phyloP scores from a whole-genome alignment of 2,888 invertebrate genomes.

The Oscheius sp. region DNA sequence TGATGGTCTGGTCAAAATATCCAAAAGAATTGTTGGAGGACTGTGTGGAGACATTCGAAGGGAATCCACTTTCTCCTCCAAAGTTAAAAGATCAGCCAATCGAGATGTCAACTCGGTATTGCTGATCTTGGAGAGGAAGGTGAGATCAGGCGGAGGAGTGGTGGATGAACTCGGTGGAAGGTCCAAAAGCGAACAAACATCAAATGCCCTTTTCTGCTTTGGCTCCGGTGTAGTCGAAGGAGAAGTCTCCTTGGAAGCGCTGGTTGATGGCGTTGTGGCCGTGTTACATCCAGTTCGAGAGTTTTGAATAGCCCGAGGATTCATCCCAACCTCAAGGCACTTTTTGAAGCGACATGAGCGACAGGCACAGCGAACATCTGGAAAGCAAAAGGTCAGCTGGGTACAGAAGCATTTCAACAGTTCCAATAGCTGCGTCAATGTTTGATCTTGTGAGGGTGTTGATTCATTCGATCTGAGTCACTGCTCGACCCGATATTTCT shows the following conservation, averaged over 20 bases:
- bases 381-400: not conserved
- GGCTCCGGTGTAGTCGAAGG: slow-evolving; percentile 18
- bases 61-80: slow-evolving; percentile 25
- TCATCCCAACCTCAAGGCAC: slow-evolving; percentile 38
- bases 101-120: not conserved
- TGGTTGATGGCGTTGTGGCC: not conserved
- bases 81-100: slow-evolving; percentile 2
- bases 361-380: slow-evolving; percentile 39
- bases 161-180: slow-evolving; percentile 22
- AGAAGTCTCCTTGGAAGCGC: slow-evolving; percentile 17
- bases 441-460: slow-evolving; percentile 7
- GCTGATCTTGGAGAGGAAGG: slow-evolving; percentile 9
- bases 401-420: not conserved
- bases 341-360: slow-evolving; percentile 39
- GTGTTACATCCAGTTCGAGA: slow-evolving; percentile 6
- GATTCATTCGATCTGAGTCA: slow-evolving; percentile 5
- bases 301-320: slow-evolving; percentile 27
- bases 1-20: slow-evolving; percentile 29
- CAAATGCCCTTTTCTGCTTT: slow-evolving; percentile 26
- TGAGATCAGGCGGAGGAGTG: not conserved
- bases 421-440: slow-evolving; percentile 4
- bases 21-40: slow-evolving; percentile 23
- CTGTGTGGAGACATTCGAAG: slow-evolving; percentile 12
- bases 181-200: slow-evolving; percentile 30
- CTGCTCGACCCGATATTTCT: not conserved